phyloP scores from a whole-genome alignment of 2,888 invertebrate genomes.

The Melanotus villosus region DNA sequence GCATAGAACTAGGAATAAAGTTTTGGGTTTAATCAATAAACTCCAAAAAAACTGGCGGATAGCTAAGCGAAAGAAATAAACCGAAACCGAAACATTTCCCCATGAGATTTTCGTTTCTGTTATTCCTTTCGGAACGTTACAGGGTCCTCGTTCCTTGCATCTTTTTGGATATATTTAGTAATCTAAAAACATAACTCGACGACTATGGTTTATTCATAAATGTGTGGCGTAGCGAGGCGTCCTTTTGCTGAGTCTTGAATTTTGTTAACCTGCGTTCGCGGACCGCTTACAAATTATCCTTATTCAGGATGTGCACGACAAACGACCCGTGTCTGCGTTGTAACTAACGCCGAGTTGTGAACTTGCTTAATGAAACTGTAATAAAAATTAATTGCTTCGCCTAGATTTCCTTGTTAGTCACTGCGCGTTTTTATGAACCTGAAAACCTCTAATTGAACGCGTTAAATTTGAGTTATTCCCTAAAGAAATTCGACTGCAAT shows the following conservation, averaged over 20 bases:
- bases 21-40: constrained; percentile 5
- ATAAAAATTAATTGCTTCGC: constrained; percentile 38
- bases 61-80: neutral
- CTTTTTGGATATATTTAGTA: constrained; percentile 15
- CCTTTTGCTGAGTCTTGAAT: constrained; percentile 43
- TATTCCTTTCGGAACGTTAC: neutral
- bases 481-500: neutral
- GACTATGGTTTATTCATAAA: constrained; percentile 42
- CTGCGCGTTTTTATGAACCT: neutral
- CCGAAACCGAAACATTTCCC: neutral
- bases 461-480: neutral
- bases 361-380: constrained; percentile 38
- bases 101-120: neutral
- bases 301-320: constrained; percentile 43
- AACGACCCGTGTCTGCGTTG: constrained; percentile 36
- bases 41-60: too few species aligned
- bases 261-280: constrained; percentile 35
- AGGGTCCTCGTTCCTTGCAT: neutral
- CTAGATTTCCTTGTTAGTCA: constrained; percentile 11
- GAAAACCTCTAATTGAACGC: neutral
- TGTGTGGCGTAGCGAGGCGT: constrained; percentile 23
- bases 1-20: neutral
- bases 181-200: constrained; percentile 25
- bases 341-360: constrained; percentile 33
- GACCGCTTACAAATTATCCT: constrained; percentile 45